A percentile compares a stretch with the other conserved stretches of the same genome.
Conservation (phyloP, 1,140 invertebrate genomes). For the Sitobion miscanthi region DNA sequence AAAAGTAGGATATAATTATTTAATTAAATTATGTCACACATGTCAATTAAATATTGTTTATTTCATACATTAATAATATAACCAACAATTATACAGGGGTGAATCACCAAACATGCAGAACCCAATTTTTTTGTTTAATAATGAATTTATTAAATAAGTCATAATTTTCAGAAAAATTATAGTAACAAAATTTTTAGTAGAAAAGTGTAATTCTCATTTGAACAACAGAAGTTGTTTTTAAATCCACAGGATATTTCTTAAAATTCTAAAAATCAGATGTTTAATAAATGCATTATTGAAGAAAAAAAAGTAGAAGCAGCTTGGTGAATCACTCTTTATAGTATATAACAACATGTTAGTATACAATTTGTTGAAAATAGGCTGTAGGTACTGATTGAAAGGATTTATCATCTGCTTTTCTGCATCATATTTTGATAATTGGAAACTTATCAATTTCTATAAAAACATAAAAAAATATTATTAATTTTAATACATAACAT, state of each 20-base stretch:
- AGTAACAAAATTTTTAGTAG: too few species aligned
- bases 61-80: background rate
- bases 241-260: too few species aligned
- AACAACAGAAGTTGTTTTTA: too few species aligned
- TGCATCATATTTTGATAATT: background rate
- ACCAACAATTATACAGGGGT: background rate
- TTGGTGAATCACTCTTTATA: background rate
- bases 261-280: too few species aligned
- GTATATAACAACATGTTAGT: background rate
- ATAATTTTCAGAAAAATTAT: too few species aligned
- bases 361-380: background rate
- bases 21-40: background rate
- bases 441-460: background rate
- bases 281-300: background rate
- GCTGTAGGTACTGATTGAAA: background rate
- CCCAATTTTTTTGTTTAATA: too few species aligned
- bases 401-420: background rate
- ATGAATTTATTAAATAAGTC: too few species aligned
- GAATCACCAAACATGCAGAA: background rate
- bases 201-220: too few species aligned
- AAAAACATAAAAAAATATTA: background rate
- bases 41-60: background rate
- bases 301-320: too few species aligned
- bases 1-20: background rate
- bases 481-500: background rate